A percentile compares a stretch with the other conserved stretches of the same genome.
phyloP scores from a whole-genome alignment of 23 tunicate species.

The Halocynthia roretzi region DNA sequence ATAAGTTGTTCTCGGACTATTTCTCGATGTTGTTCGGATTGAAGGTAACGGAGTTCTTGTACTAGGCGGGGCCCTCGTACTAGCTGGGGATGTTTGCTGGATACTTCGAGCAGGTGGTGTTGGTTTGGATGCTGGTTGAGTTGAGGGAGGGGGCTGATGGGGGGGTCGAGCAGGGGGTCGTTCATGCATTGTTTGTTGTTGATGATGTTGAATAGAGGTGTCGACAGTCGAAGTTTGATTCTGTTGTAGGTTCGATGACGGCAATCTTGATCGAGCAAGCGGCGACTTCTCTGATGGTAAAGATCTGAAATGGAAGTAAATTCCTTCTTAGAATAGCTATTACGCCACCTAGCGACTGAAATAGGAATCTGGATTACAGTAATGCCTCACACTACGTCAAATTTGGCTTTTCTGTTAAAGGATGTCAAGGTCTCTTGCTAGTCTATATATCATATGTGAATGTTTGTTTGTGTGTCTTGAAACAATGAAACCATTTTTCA shows the following conservation, averaged over 20 bases:
- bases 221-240: neutral
- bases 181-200: neutral
- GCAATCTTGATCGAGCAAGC: neutral
- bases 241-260: neutral
- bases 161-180: no score
- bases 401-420: no score
- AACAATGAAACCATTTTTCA: no score
- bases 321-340: no score
- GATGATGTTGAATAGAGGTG: neutral
- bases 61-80: neutral
- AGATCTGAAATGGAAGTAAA: no score
- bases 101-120: neutral
- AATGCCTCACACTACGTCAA: no score
- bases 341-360: no score
- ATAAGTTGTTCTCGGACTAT: constrained; percentile 1
- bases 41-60: neutral
- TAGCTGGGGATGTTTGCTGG: neutral
- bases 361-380: no score
- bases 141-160: neutral
- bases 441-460: no score
- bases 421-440: no score
- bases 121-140: neutral
- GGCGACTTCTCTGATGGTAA: neutral
- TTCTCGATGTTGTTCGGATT: neutral
- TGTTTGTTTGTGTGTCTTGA: no score